Evolutionary conservation across 2,888 invertebrate species (phyloP).

Genomic region (Syrphus vitripennis): DNA sequence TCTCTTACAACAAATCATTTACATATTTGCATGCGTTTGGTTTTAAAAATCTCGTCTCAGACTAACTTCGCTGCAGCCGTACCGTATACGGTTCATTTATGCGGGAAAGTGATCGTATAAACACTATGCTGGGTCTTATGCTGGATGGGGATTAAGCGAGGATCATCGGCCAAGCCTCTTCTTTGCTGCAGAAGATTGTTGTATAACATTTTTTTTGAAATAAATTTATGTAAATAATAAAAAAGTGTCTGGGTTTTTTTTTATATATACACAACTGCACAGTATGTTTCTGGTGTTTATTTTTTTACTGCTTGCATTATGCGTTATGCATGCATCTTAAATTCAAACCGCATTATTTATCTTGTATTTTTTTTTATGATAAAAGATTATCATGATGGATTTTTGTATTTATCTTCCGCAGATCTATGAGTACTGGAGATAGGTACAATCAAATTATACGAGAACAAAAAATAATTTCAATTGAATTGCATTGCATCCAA

Average conservation of each 20-base stretch:
- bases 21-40: background rate
- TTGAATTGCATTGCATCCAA: slow-evolving; percentile 26
- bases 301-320: slow-evolving; percentile 43
- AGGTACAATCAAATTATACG: background rate
- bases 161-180: slow-evolving; percentile 12
- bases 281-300: slow-evolving; percentile 4
- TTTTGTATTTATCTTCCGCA: background rate
- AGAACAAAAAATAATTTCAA: slow-evolving; percentile 32
- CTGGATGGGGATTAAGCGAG: too few relatives aligned
- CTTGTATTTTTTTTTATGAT: too few relatives aligned
- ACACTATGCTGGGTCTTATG: background rate
- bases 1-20: background rate
- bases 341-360: background rate
- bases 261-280: background rate
- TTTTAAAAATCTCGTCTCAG: background rate
- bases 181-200: background rate
- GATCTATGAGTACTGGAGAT: background rate
- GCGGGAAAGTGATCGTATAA: background rate
- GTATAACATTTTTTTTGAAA: slow-evolving; percentile 34
- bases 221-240: background rate
- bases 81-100: too few relatives aligned
- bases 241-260: slow-evolving; percentile 38
- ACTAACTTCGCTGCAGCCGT: too few relatives aligned
- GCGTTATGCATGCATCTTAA: slow-evolving; percentile 8
- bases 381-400: slow-evolving; percentile 39